Base-by-base conservation (phyloP, 1,140 invertebrate genomes). In the Anoplophora glabripennis region DNA sequence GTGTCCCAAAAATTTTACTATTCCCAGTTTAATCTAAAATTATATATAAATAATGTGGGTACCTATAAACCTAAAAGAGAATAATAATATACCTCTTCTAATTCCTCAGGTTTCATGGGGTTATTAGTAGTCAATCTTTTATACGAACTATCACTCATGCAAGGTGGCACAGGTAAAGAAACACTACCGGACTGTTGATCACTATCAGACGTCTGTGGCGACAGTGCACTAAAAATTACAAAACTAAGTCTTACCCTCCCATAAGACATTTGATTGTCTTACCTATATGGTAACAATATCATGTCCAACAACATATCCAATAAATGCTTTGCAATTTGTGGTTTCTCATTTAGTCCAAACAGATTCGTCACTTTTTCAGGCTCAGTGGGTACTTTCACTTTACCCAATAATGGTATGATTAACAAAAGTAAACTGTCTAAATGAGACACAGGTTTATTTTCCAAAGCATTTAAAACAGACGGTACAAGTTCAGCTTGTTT, bases 271-370 rank as follows among this genome's bases (percentile, higher is more conserved):
- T 5, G 3, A 47, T 45, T 53, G 4, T 15, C 63, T 77, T 80
- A 93, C 89, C 89, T 88, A 76, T 94, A 96, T 37, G 93, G 92
- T 18, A 96, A 75, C 3, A 96, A 74, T 3, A 96, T 73, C 21
- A 94, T 80, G 78, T 96, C 92, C 55, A 92, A 82, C 64, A 94
- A 83, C 75, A 90, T 87, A 58, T 86, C 85, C 9, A 92, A 73
- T 15, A 96, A 81, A 59, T 89, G 79, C 53, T 85, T 85, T 7
- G 83, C 76, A 36, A 89, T 77, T 61, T 84, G 80, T 17, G 85
- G 85, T 65, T 84, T 83, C 51, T 87, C 83, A 64, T 81, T 78
- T 7, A 89, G 66, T 15, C 83, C 81, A 69, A 89, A 83, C 28
- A 85, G 75, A 12, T 79, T 76, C 33, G 81, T 75, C 53, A 84